Conservation (phyloP, 1,140 invertebrate species). For the Rhizoglyphus robini region DNA sequence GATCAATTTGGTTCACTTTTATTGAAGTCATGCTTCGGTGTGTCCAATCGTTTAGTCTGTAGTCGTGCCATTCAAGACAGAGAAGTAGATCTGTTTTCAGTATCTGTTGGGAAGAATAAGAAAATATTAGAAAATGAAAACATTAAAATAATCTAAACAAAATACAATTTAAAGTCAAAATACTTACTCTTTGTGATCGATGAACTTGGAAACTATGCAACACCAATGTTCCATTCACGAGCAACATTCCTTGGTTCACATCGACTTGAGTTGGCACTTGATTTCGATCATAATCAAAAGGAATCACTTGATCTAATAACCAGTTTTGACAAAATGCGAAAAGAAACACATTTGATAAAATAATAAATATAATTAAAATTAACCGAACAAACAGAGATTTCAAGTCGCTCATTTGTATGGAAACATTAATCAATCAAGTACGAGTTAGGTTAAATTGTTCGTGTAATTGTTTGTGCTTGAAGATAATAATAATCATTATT, state of each 20-base stretch:
- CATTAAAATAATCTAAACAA: background rate
- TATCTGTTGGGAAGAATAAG: no score
- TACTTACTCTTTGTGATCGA: background rate
- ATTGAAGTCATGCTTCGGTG: background rate
- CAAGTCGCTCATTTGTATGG: no score
- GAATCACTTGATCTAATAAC: background rate
- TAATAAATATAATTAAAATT: no score
- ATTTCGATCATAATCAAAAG: slow-evolving; percentile 1
- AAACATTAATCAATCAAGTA: no score
- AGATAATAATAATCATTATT: no score
- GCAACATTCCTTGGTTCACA: background rate
- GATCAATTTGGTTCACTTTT: background rate
- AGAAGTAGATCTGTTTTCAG: background rate
- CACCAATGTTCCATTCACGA: background rate
- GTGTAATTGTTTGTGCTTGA: no score
- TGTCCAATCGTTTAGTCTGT: background rate
- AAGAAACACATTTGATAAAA: no score
- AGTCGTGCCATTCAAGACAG: background rate
- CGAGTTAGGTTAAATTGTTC: no score
- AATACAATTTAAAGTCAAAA: background rate
- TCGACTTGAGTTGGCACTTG: background rate
- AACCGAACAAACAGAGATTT: no score
- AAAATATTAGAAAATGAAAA: no score
- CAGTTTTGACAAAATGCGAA: background rate
- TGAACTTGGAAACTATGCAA: background rate